Conservation (phyloP, 2,888 invertebrate genomes). For the Volucella inanis region DNA sequence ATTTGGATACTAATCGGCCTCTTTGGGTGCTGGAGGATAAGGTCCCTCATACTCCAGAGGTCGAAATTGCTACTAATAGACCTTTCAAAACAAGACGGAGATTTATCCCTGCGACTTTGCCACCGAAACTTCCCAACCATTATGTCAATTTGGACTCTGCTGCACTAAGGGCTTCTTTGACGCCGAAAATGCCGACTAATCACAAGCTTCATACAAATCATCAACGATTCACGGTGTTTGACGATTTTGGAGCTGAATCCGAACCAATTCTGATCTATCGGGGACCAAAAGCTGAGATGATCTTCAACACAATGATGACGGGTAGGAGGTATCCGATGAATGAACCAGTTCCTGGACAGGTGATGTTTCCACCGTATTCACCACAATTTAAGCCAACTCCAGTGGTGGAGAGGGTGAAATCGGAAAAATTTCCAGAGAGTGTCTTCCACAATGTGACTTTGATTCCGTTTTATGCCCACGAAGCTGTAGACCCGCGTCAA, state of each 20-base stretch:
- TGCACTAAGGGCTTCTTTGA: conserved; percentile 8
- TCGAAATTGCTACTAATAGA: conserved; percentile 14
- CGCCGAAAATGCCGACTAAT: conserved; percentile 31
- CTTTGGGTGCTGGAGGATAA: conserved; percentile 80
- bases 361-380: conserved; percentile 80
- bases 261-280: conserved; percentile 79
- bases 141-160: conserved; percentile 73
- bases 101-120: conserved; percentile 29
- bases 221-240: conserved; percentile 77
- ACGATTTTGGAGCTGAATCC: conserved; percentile 66
- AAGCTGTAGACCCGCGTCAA: conserved; percentile 77
- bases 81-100: conserved; percentile 17
- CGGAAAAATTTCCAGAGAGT: conserved; percentile 3
- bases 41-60: conserved; percentile 72
- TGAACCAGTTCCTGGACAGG: conserved; percentile 81
- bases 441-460: conserved; percentile 76
- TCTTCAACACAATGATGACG: conserved; percentile 81
- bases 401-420: conserved; percentile 77
- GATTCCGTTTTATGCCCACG: conserved; percentile 81
- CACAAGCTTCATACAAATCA: conserved; percentile 75
- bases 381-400: conserved; percentile 80
- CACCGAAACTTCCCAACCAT: conserved; percentile 76
- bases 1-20: conserved; percentile 78
- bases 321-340: conserved; percentile 80
- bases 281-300: conserved; percentile 79